Evolutionary conservation across 2,888 invertebrate species (phyloP), one percentile per base, ranked within the genome.

Genomic region (Nymphalis polychloros): DNA sequence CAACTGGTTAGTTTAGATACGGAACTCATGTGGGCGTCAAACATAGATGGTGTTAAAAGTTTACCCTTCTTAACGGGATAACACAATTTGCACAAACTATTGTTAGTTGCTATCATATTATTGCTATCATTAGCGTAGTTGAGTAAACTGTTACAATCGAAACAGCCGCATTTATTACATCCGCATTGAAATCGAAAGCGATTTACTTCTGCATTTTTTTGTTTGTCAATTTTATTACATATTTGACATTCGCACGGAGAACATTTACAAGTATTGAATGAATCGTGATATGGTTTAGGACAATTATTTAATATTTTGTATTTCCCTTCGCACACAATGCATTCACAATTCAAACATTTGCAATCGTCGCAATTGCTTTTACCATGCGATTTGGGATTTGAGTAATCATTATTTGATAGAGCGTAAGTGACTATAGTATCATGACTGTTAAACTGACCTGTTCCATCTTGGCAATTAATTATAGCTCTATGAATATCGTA

Each of bases 401-500:
- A 64, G 64, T 76, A 79, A 35, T 64, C 69, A 47, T 75, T 74
- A 47, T 74, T 74, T 52, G 81, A 46, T 49, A 81, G 67, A 49
- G 84, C 72, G 67, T 75, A 81, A 80, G 85, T 82, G 16, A 83
- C 76, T 69, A 83, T 75, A 16, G 78, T 76, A 64, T 80, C 70
- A 19, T 70, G 70, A 20, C 72, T 72, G 67, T 69, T 35, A 13
- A 63, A 65, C n/a, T 57, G 49, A 31, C 47, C 31, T 23, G 17
- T 47, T 31, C 20, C 17, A 17, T 49, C 48, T 60, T 57, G 35
- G 23, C 76, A 65, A 27, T 59, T 52, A 61, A 80, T 61, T 6
- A 73, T 59, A 48, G 81, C 76, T 66, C 77, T 79, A 41, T 79
- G 80, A 69, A 87, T 82, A 71, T 86, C 87, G 69, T 79, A 85